phyloP scores from a whole-genome alignment of 1,140 invertebrate species.

The Micrasema longulum region DNA sequence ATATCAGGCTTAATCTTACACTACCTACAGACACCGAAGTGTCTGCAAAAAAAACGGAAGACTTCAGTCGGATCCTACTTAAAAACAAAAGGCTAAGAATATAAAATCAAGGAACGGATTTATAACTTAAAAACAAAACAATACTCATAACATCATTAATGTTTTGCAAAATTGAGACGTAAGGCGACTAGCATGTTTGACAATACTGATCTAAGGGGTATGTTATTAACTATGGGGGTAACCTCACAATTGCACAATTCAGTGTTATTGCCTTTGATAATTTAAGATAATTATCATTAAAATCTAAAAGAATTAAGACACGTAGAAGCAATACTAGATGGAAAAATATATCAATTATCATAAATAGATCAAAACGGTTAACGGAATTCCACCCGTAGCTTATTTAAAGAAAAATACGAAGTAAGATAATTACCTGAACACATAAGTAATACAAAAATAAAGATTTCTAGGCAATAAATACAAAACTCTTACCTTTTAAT shows the following conservation, averaged over 20 bases:
- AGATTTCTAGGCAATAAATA: constrained; percentile 21
- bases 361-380: not conserved
- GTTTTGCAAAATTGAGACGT: too few species aligned
- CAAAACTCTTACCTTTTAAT: constrained; percentile 49
- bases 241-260: not conserved
- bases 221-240: not conserved
- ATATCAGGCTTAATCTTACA: too few species aligned
- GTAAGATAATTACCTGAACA: not conserved
- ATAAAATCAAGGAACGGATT: too few species aligned
- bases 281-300: not conserved
- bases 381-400: not conserved
- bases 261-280: not conserved
- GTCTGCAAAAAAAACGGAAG: too few species aligned
- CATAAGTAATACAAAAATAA: constrained; percentile 2
- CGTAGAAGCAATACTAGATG: not conserved
- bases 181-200: constrained; percentile 1
- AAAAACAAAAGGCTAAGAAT: too few species aligned
- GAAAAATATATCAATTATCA: constrained; percentile 1
- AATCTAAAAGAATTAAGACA: not conserved
- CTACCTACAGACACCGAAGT: too few species aligned
- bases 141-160: too few species aligned
- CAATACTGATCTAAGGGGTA: constrained; percentile 25
- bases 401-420: not conserved
- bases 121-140: too few species aligned
- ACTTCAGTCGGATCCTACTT: too few species aligned